Evolutionary conservation across 2,888 invertebrate species (phyloP).

Genomic region (Magallana nippona): DNA sequence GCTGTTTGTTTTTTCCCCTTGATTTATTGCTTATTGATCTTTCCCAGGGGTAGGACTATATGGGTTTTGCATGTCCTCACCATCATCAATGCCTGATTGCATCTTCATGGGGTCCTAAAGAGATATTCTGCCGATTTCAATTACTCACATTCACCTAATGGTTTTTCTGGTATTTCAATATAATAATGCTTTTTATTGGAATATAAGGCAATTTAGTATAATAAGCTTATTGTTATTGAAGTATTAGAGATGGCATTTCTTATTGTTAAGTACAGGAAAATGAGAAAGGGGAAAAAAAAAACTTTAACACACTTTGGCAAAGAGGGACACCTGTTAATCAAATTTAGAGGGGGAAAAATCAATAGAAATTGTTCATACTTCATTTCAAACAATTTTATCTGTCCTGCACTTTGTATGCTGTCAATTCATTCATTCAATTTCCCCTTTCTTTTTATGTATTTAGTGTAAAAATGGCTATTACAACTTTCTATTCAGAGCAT

Average conservation of each 20-base stretch:
- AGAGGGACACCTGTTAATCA: neutral
- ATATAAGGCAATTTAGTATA: constrained; percentile 23
- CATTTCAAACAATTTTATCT: neutral
- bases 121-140: constrained; percentile 29
- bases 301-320: neutral
- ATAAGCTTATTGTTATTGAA: constrained; percentile 20
- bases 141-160: constrained; percentile 14
- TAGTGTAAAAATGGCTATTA: neutral
- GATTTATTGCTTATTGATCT: constrained; percentile 25
- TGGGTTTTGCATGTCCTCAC: constrained; percentile 28
- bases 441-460: neutral
- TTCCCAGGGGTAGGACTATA: constrained; percentile 24
- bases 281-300: too few relatives aligned
- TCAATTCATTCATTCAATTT: neutral
- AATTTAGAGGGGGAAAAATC: neutral
- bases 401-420: neutral
- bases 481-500: neutral
- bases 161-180: constrained; percentile 10
- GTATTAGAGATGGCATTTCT: constrained; percentile 12
- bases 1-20: constrained; percentile 27
- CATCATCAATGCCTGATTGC: constrained; percentile 31
- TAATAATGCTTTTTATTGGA: constrained; percentile 21
- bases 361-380: neutral
- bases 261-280: constrained; percentile 19
- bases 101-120: constrained; percentile 30